Evolutionary conservation across 1,140 invertebrate genomes (phyloP).

Genomic region (Papilio polytes): DNA sequence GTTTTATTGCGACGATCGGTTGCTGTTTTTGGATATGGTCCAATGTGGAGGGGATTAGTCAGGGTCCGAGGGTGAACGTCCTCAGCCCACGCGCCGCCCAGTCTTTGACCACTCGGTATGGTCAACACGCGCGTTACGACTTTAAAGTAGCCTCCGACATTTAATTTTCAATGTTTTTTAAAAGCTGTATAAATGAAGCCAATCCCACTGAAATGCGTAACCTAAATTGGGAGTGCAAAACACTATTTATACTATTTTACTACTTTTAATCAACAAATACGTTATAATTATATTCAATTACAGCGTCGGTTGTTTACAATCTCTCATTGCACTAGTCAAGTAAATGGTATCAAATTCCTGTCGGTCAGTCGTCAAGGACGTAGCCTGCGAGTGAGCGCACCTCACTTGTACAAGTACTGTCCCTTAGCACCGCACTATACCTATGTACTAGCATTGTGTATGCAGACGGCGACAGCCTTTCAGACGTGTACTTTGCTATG

Average conservation of each 20-base stretch:
- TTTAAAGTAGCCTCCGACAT: not conserved
- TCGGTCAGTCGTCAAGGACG: conserved; percentile 31
- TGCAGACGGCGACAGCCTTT: not conserved
- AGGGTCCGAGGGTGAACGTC: conserved; percentile 61
- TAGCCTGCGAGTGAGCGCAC: not conserved
- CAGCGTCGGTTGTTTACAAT: not conserved
- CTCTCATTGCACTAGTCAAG: conserved; percentile 2
- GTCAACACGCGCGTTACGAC: conserved; percentile 25
- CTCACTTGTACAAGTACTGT: not conserved
- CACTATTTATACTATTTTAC: too few relatives aligned
- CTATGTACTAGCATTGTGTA: not conserved
- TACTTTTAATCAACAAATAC: not conserved
- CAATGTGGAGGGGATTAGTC: conserved; percentile 60
- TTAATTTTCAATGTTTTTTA: not conserved
- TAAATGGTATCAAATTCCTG: conserved; percentile 32
- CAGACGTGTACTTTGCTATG: not conserved
- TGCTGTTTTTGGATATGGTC: conserved; percentile 52
- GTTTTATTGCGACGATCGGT: conserved; percentile 27
- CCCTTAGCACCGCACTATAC: not conserved
- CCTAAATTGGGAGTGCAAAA: too few relatives aligned
- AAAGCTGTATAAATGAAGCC: too few relatives aligned
- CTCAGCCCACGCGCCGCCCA: conserved; percentile 55
- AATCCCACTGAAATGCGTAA: too few relatives aligned
- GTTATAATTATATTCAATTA: not conserved
- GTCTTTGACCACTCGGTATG: conserved; percentile 45